These are phyloP conservation scores for Menura novaehollandiae DNA, from an alignment of 2,113 vertebrate species.

Conservation along the genomic window DNA sequence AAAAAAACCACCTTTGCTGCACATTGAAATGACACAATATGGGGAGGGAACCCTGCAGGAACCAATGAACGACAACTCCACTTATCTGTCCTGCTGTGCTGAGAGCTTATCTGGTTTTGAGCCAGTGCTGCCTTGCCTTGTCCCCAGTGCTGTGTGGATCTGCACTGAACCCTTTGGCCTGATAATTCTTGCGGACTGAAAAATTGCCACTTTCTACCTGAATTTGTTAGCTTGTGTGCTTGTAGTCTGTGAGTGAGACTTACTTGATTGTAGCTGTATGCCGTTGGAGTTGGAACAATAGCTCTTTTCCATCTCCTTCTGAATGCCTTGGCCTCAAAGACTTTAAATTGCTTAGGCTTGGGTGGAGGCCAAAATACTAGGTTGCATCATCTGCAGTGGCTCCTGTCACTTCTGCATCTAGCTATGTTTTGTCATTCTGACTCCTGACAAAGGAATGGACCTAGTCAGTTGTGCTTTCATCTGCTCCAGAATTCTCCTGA, in stretches of 20 bases:
- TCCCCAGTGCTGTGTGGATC: conserved; percentile 79
- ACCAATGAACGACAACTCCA: conserved; percentile 69
- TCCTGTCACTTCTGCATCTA: conserved; percentile 79
- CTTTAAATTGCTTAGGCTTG: conserved; percentile 79
- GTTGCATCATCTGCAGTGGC: conserved; percentile 83
- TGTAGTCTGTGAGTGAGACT: conserved; percentile 86
- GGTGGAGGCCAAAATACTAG: conserved; percentile 75
- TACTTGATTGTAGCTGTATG: conserved; percentile 81
- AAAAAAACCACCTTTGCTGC: conserved; percentile 97
- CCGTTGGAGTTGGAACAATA: conserved; percentile 67
- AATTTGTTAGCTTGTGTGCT: conserved; percentile 86
- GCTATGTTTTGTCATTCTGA: conserved; percentile 74
- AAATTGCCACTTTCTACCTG: conserved; percentile 80
- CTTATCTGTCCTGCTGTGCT: conserved; percentile 78
- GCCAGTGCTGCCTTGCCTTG: conserved; percentile 84
- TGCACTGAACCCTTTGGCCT: conserved; percentile 76
- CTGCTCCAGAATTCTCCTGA: conserved; percentile 69
- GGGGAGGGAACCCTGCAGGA: conserved; percentile 70
- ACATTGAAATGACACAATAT: conserved; percentile 78
- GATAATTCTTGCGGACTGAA: conserved; percentile 77
- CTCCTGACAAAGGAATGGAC: conserved; percentile 76
- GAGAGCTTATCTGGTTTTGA: conserved; percentile 74
- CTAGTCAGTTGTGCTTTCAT: conserved; percentile 74
- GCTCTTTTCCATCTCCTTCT: conserved; percentile 72
- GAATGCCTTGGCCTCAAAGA: conserved; percentile 72